phyloP scores from a whole-genome alignment of 2,797 vertebrate species.

The Toxotes lorentzi region DNA sequence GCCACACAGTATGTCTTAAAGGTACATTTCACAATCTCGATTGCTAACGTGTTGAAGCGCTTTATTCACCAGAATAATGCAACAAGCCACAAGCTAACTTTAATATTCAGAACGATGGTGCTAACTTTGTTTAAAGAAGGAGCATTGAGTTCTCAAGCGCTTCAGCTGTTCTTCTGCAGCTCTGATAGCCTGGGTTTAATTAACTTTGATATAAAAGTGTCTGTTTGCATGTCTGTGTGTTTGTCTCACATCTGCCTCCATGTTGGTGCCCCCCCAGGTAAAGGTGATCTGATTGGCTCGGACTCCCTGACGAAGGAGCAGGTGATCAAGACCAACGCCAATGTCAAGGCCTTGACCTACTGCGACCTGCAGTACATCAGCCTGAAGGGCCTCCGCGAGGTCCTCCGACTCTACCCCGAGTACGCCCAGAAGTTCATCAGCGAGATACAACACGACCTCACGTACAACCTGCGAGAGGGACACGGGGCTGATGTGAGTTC shows the following conservation, averaged over 20 bases:
- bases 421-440: conserved; percentile 92
- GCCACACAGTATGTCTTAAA: no score
- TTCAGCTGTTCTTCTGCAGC: background rate
- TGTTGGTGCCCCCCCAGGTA: conserved; percentile 78
- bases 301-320: conserved; percentile 90
- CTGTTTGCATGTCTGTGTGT: background rate
- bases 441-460: conserved; percentile 92
- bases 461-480: conserved; percentile 91
- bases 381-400: conserved; percentile 89
- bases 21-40: no score
- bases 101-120: background rate
- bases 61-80: no score
- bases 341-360: conserved; percentile 92
- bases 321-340: conserved; percentile 93
- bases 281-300: conserved; percentile 92
- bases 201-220: background rate
- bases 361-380: conserved; percentile 93
- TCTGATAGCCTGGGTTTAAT: conserved; percentile 12
- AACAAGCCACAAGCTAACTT: background rate
- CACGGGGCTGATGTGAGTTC: conserved; percentile 81
- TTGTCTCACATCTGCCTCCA: background rate
- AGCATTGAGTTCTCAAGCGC: background rate
- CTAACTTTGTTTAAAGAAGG: background rate
- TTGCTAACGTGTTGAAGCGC: no score
- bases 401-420: conserved; percentile 90